These are phyloP conservation scores for Elanoides forficatus DNA, from an alignment of 2,113 vertebrate genomes.

Conservation along the genomic window DNA sequence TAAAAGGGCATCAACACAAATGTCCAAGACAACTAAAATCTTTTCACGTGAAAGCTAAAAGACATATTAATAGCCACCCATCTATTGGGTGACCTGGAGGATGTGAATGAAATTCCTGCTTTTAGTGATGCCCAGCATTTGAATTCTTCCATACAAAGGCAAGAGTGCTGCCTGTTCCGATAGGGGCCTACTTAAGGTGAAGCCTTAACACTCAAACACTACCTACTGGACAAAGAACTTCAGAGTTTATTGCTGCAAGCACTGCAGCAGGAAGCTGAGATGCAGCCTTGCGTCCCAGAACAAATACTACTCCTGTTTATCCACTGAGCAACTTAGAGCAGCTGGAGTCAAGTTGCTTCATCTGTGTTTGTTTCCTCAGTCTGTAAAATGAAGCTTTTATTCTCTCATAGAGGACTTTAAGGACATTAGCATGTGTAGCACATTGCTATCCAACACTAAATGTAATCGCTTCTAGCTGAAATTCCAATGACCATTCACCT, in stretches of 20 bases:
- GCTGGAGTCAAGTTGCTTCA: constrained; percentile 16
- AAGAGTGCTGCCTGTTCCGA: neutral
- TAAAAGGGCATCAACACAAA: neutral
- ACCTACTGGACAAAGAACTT: neutral
- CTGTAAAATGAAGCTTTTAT: constrained; percentile 10
- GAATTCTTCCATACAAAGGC: neutral
- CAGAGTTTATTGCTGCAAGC: neutral
- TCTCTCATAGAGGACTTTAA: neutral
- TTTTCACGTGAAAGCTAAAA: neutral
- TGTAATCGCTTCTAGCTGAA: neutral
- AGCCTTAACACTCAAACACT: neutral
- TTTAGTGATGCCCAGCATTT: neutral
- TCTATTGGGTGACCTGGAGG: neutral
- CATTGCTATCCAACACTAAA: neutral
- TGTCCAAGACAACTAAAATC: neutral
- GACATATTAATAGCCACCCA: neutral
- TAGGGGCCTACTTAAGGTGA: neutral
- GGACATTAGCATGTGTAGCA: neutral
- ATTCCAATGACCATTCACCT: neutral
- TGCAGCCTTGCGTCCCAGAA: neutral
- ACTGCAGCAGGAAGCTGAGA: neutral
- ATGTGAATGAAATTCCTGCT: neutral
- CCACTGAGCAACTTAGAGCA: neutral
- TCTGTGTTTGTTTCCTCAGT: neutral
- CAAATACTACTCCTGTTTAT: constrained; percentile 9